These are phyloP conservation scores for Sinocyclocheilus rhinocerous DNA, from an alignment of 2,113 vertebrate species.

Conservation along the genomic window DNA sequence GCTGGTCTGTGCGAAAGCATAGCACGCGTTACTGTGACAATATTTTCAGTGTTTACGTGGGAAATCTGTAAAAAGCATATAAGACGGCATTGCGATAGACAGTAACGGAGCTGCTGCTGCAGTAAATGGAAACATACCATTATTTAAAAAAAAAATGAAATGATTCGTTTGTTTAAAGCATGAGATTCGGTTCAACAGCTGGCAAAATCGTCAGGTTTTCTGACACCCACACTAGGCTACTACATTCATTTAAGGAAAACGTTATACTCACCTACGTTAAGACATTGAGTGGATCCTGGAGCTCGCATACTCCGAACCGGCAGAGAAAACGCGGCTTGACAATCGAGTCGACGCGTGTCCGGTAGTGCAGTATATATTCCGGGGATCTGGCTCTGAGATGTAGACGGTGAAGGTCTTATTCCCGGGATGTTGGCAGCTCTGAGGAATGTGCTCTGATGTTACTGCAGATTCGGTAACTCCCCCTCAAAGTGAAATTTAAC, in stretches of 20 bases:
- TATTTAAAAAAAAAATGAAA: not conserved
- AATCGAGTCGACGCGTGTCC: constrained; percentile 27
- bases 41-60: not conserved
- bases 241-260: not conserved
- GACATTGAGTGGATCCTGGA: constrained; percentile 18
- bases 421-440: constrained; percentile 78
- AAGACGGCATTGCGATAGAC: not conserved
- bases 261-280: constrained; percentile 53
- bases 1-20: not conserved
- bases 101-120: not conserved
- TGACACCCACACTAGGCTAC: not conserved
- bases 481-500: constrained; percentile 80
- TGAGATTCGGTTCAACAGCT: not conserved
- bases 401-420: constrained; percentile 24
- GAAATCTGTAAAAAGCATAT: not conserved
- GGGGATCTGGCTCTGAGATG: constrained; percentile 79
- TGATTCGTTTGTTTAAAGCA: not conserved
- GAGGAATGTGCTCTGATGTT: constrained; percentile 81
- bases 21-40: not conserved
- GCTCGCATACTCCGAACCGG: constrained; percentile 45
- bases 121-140: not conserved
- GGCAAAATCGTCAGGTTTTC: not conserved
- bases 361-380: constrained; percentile 50
- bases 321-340: constrained; percentile 32
- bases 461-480: constrained; percentile 76